Percentiles rank a stretch among this genome's conserved stretches.
These are phyloP conservation scores for Alethe castanea DNA, from an alignment of 2,113 vertebrate genomes.

Conservation along the genomic window DNA sequence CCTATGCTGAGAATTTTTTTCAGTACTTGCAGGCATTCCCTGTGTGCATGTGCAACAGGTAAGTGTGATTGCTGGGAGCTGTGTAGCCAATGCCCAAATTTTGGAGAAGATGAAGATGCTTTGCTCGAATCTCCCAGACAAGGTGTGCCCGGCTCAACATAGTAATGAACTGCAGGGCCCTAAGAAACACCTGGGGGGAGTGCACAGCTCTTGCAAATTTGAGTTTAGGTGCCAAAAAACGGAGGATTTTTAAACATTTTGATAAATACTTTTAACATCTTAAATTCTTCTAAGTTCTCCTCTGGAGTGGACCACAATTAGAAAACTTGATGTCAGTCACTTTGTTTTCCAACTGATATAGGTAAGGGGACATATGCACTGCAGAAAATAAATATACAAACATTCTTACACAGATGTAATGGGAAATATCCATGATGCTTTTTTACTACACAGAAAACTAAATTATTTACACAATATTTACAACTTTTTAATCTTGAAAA, in stretches of 20 bases:
- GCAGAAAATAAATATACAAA: neutral
- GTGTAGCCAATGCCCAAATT: too few relatives aligned
- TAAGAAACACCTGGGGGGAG: neutral
- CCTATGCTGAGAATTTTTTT: neutral
- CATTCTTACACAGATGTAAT: neutral
- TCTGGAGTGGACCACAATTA: neutral
- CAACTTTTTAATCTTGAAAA: neutral
- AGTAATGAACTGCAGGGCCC: neutral
- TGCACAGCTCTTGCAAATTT: neutral
- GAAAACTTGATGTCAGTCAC: neutral
- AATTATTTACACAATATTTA: neutral
- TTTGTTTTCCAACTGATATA: neutral
- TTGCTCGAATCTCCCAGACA: neutral
- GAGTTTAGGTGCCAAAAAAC: neutral
- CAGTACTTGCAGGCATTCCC: neutral
- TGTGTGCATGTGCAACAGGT: fast-evolving
- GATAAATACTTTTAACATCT: neutral
- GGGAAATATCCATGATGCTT: neutral
- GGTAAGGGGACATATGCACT: neutral
- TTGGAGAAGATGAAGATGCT: neutral
- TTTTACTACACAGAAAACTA: neutral
- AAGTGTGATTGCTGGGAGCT: neutral
- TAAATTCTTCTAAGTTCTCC: neutral
- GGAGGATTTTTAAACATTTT: neutral
- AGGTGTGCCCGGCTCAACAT: neutral